A percentile compares a stretch with the other conserved stretches of the same genome.
These are phyloP conservation scores for Papilio dardanus DNA, from an alignment of 1,140 invertebrate genomes.

Conservation along the genomic window DNA sequence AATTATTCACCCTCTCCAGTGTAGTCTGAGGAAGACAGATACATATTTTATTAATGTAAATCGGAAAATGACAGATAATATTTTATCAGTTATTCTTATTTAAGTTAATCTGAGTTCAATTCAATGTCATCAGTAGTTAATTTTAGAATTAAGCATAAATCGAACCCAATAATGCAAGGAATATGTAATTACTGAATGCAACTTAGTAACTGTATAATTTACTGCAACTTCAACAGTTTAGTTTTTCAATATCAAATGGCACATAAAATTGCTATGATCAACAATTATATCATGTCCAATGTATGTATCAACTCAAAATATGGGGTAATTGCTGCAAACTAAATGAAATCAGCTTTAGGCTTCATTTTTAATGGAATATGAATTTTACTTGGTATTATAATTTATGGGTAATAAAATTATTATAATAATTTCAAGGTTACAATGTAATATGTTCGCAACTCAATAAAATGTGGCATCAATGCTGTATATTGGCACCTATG, in stretches of 20 bases:
- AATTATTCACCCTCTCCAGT: conserved; percentile 62
- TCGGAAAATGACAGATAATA: background rate
- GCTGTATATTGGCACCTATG: too few species aligned
- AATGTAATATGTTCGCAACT: background rate
- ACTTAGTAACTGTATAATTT: conserved; percentile 21
- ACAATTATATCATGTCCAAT: background rate
- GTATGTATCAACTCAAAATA: background rate
- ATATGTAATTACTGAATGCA: background rate
- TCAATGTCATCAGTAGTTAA: background rate
- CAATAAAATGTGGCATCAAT: too few species aligned
- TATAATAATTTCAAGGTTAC: too few species aligned
- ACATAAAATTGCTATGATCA: background rate
- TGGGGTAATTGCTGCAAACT: background rate
- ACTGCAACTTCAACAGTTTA: conserved; percentile 18
- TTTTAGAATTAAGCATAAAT: background rate
- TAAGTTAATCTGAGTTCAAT: too few species aligned
- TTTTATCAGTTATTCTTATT: background rate
- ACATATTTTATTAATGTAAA: background rate
- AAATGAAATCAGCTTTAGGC: background rate
- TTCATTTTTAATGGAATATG: background rate
- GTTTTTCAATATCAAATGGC: background rate
- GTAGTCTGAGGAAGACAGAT: conserved; percentile 66
- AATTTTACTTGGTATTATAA: too few species aligned
- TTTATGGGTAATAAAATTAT: background rate
- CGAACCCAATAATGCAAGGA: too few species aligned